Evolutionary conservation across 2,113 vertebrate genomes (phyloP).

Genomic region (Grallaria varia): DNA sequence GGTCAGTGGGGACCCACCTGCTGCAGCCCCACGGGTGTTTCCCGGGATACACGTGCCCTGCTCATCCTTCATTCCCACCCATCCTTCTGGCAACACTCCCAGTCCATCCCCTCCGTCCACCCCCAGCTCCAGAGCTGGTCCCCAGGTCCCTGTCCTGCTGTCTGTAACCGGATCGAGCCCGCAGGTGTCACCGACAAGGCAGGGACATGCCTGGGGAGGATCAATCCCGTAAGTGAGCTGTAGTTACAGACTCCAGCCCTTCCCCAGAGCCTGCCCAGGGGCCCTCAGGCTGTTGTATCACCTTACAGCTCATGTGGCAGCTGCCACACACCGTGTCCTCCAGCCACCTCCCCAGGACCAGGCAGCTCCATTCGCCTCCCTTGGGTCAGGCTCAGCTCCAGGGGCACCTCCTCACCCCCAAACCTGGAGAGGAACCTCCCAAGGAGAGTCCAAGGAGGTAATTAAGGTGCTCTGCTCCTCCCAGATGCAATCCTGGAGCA

Average conservation of each 20-base stretch:
- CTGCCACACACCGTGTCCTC: not conserved
- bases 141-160: not conserved
- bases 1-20: not conserved
- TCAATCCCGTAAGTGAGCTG: not conserved
- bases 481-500: not conserved
- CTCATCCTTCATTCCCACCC: not conserved
- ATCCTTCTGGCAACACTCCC: not conserved
- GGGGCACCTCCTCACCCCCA: not conserved
- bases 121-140: not conserved
- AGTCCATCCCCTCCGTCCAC: not conserved
- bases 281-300: not conserved
- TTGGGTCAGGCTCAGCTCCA: not conserved
- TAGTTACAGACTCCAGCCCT: not conserved
- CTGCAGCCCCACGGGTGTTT: not conserved
- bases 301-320: not conserved
- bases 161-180: not conserved
- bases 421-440: not conserved
- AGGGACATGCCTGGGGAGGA: not conserved
- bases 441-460: not conserved
- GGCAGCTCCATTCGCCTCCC: not conserved
- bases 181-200: not conserved
- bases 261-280: not conserved
- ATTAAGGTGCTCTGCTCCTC: not conserved
- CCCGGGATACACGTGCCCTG: fast-evolving
- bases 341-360: not conserved